These are phyloP conservation scores for Pyxicephalus adspersus DNA, from an alignment of 2,113 vertebrate species.

Conservation along the genomic window DNA sequence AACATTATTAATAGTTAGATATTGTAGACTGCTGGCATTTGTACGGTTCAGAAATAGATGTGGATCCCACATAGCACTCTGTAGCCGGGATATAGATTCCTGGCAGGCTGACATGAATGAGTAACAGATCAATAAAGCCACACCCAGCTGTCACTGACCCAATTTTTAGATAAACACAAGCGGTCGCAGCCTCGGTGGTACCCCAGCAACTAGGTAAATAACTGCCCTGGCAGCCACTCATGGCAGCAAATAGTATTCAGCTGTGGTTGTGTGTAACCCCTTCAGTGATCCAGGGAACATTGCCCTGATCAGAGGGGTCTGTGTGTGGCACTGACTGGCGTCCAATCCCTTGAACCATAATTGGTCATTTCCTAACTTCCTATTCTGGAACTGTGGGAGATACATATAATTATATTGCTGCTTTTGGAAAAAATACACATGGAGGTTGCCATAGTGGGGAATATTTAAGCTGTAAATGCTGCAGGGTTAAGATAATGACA, in stretches of 20 bases:
- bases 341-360: conserved; percentile 6
- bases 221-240: conserved; percentile 20
- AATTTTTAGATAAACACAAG: conserved; percentile 48
- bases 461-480: conserved; percentile 17
- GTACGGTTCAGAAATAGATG: not conserved
- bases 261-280: conserved; percentile 26
- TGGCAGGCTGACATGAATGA: conserved; percentile 40
- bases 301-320: not conserved
- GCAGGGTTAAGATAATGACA: conserved; percentile 1
- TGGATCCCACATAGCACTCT: not conserved
- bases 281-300: not conserved
- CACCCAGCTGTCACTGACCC: conserved; percentile 39
- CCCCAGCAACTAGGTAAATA: conserved; percentile 46
- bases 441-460: conserved; percentile 2
- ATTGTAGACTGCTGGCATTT: not conserved
- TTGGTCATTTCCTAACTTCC: conserved; percentile 37
- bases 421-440: not conserved
- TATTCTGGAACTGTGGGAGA: conserved; percentile 12
- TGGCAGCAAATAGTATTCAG: conserved; percentile 12
- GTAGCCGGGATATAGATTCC: conserved; percentile 33
- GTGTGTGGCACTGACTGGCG: conserved; percentile 34
- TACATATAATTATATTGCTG: conserved; percentile 30
- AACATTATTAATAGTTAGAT: not conserved
- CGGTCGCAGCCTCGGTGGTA: conserved; percentile 14
- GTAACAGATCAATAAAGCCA: conserved; percentile 50